Conservation (phyloP, 2,113 vertebrate species). For the Ceyx melanurus region DNA sequence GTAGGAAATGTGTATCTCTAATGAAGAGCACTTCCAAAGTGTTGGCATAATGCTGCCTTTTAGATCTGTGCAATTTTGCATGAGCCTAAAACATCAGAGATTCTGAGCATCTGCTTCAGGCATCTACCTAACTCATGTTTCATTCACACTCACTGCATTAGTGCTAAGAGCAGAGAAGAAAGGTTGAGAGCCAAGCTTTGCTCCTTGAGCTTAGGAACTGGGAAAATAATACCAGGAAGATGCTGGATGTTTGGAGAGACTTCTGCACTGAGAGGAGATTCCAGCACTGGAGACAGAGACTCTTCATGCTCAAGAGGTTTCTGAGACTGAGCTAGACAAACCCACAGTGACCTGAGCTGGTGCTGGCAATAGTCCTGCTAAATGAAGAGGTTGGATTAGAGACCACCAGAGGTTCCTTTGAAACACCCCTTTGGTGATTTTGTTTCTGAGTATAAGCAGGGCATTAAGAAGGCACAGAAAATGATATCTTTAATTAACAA, state of each 20-base stretch:
- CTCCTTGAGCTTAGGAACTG: background rate
- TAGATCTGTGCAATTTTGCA: background rate
- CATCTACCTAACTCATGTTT: background rate
- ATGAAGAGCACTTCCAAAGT: background rate
- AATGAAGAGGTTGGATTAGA: background rate
- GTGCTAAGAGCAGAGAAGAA: background rate
- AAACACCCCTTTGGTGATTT: background rate
- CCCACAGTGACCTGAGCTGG: background rate
- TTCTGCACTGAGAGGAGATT: background rate
- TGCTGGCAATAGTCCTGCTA: background rate
- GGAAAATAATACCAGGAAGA: background rate
- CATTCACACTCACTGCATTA: background rate
- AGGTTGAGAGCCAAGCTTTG: background rate
- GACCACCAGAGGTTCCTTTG: background rate
- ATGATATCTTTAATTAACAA: background rate
- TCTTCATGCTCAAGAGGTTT: background rate
- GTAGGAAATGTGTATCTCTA: background rate
- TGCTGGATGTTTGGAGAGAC: background rate
- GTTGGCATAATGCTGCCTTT: rapidly evolving
- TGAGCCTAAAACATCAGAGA: background rate
- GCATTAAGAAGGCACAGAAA: background rate
- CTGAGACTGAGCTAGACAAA: background rate
- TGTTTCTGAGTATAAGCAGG: background rate
- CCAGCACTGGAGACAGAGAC: background rate
- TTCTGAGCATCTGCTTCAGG: background rate